These are phyloP conservation scores for Zele albiditarsus DNA, from an alignment of 2,888 invertebrate genomes.

Conservation along the genomic window DNA sequence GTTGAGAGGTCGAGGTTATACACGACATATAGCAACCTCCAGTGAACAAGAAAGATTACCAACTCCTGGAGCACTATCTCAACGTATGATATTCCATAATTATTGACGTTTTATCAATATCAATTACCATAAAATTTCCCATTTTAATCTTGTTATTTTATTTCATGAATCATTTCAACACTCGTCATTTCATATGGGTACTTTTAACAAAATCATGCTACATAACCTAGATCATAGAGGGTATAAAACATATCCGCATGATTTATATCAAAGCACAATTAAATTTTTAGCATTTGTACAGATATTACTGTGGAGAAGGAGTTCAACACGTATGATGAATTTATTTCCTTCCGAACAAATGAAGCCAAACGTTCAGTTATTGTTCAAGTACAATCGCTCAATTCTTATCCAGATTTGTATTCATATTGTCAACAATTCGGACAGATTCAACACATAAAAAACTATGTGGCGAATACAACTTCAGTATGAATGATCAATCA, in stretches of 20 bases:
- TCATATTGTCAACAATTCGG: conserved; percentile 82
- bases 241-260: too few relatives aligned
- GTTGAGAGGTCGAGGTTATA: not conserved
- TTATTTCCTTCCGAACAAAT: conserved; percentile 76
- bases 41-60: not conserved
- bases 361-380: conserved; percentile 83
- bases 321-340: conserved; percentile 74
- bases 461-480: conserved; percentile 74
- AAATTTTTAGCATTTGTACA: not conserved
- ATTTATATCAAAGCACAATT: not conserved
- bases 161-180: not conserved
- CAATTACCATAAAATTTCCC: not conserved
- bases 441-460: conserved; percentile 78
- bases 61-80: not conserved
- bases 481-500: conserved; percentile 62
- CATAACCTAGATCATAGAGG: not conserved
- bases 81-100: not conserved
- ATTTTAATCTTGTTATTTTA: not conserved
- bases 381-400: conserved; percentile 84
- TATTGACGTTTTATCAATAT: not conserved
- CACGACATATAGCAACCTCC: not conserved
- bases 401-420: conserved; percentile 80
- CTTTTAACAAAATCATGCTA: not conserved
- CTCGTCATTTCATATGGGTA: too few relatives aligned
- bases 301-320: not conserved